phyloP scores from a whole-genome alignment of 1,140 invertebrate species.

The Whitmania pigra region DNA sequence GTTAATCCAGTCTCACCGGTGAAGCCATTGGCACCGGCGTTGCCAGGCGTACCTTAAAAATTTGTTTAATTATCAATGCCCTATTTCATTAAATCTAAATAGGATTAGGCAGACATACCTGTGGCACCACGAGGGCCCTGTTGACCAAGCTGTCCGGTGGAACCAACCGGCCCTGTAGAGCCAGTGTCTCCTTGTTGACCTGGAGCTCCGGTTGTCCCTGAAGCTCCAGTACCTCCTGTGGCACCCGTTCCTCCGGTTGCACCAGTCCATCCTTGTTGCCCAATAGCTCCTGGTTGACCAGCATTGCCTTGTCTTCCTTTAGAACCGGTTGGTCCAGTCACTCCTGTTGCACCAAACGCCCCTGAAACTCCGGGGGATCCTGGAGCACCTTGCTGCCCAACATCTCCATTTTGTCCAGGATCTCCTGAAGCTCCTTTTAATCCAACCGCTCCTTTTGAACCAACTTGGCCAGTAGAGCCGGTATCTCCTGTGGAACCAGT shows the following conservation, averaged over 20 bases:
- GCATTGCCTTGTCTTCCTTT: conserved; percentile 51
- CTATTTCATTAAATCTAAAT: background rate
- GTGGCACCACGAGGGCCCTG: background rate
- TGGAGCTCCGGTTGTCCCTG: background rate
- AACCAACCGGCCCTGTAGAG: background rate
- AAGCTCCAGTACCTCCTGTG: conserved; percentile 8
- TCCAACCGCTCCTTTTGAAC: conserved; percentile 8
- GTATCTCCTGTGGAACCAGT: conserved; percentile 7
- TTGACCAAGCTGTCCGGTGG: background rate
- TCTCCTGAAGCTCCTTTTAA: conserved; percentile 51
- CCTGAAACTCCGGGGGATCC: background rate
- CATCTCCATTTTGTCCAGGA: conserved; percentile 56
- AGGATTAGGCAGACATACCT: background rate
- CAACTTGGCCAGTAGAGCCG: conserved; percentile 5
- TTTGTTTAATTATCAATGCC: background rate
- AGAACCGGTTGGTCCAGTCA: background rate
- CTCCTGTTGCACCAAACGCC: background rate
- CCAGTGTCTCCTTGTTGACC: background rate
- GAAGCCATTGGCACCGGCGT: background rate
- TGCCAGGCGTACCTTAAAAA: background rate
- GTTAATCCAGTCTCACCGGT: background rate
- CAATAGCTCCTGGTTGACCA: conserved; percentile 48
- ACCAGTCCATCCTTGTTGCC: background rate
- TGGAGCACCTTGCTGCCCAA: background rate
- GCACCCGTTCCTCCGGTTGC: conserved; percentile 8